phyloP scores from a whole-genome alignment of 2,888 invertebrate species.

The Gymnoscelis rufifasciata region DNA sequence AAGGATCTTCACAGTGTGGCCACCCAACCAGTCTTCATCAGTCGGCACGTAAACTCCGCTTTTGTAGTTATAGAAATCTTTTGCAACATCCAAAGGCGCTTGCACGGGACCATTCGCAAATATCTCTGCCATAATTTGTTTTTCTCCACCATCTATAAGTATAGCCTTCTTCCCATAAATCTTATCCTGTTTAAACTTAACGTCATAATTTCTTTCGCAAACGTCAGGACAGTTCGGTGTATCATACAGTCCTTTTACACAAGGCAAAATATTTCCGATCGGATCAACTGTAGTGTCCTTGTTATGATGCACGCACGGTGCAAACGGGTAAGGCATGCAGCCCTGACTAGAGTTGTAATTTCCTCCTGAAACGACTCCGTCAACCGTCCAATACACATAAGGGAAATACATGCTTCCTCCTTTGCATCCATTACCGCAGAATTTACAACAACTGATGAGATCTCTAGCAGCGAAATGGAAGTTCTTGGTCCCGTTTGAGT shows the following conservation, averaged over 20 bases:
- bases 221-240: slow-evolving; percentile 88
- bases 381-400: slow-evolving; percentile 91
- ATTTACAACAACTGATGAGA: slow-evolving; percentile 87
- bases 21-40: slow-evolving; percentile 85
- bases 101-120: slow-evolving; percentile 93
- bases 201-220: slow-evolving; percentile 83
- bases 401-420: slow-evolving; percentile 89
- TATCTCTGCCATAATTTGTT: slow-evolving; percentile 88
- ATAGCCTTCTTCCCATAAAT: slow-evolving; percentile 84
- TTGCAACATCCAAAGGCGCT: slow-evolving; percentile 91
- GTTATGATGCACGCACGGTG: slow-evolving; percentile 94
- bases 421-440: slow-evolving; percentile 88
- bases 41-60: slow-evolving; percentile 84
- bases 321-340: slow-evolving; percentile 91
- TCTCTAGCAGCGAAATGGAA: slow-evolving; percentile 92
- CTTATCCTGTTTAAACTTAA: slow-evolving; percentile 86
- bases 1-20: slow-evolving; percentile 91
- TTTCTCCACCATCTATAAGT: slow-evolving; percentile 78
- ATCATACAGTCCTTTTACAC: slow-evolving; percentile 77
- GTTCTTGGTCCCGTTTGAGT: slow-evolving; percentile 83
- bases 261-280: slow-evolving; percentile 84
- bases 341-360: slow-evolving; percentile 87
- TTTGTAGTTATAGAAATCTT: slow-evolving; percentile 91
- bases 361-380: slow-evolving; percentile 93
- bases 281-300: slow-evolving; percentile 34